phyloP scores from a whole-genome alignment of 2,113 vertebrate genomes.

The Hippoglossus stenolepis region DNA sequence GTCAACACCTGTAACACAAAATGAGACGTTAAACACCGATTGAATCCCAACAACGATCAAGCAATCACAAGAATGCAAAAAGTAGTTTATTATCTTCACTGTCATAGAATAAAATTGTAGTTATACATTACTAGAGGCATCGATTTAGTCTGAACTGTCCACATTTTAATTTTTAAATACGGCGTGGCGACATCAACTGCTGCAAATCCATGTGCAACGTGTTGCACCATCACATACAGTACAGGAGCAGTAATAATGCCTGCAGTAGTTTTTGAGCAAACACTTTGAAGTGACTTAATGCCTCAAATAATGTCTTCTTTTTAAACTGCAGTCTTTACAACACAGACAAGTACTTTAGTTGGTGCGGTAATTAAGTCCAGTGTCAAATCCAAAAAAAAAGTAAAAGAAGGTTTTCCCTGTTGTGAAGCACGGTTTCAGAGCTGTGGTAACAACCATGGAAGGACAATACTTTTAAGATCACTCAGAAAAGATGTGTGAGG shows the following conservation, averaged over 20 bases:
- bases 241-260: slow-evolving; percentile 60
- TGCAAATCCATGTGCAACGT: slow-evolving; percentile 47
- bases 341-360: slow-evolving; percentile 69
- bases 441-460: slow-evolving; percentile 37
- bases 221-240: slow-evolving; percentile 66
- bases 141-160: slow-evolving; percentile 60
- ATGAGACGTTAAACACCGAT: not conserved
- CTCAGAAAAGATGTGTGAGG: slow-evolving; percentile 32
- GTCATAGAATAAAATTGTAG: slow-evolving; percentile 76
- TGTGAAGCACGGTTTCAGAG: slow-evolving; percentile 48
- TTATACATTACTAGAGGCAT: slow-evolving; percentile 75
- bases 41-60: slow-evolving; percentile 28
- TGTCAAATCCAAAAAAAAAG: slow-evolving; percentile 59
- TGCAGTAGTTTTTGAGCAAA: slow-evolving; percentile 65
- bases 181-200: slow-evolving; percentile 52
- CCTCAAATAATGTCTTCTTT: slow-evolving; percentile 64
- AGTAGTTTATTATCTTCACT: slow-evolving; percentile 79
- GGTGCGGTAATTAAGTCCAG: slow-evolving; percentile 69
- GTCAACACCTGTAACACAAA: not conserved
- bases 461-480: slow-evolving; percentile 50
- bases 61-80: slow-evolving; percentile 71
- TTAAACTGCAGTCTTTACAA: slow-evolving; percentile 54
- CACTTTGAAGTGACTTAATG: slow-evolving; percentile 57
- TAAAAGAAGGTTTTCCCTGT: slow-evolving; percentile 29
- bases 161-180: slow-evolving; percentile 55